Evolutionary conservation across 2,797 vertebrate genomes (phyloP).

Genomic region (Heteromormyrus szaboi): DNA sequence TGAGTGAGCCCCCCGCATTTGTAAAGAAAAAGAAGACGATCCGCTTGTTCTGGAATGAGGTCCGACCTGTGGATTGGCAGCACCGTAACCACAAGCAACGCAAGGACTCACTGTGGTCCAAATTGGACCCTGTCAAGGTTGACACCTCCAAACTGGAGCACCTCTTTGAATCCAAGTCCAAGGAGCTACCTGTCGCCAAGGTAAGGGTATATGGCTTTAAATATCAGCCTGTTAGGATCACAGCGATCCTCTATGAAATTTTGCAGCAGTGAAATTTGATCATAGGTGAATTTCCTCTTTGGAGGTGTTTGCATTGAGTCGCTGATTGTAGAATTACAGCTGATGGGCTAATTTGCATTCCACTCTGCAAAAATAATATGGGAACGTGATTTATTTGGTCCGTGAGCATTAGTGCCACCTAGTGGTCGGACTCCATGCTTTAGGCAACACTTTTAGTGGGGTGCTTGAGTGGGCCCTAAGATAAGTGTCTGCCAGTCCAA

Average conservation of each 20-base stretch:
- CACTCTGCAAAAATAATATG: neutral
- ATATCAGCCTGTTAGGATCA: neutral
- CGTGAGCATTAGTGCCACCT: neutral
- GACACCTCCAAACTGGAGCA: conserved; percentile 94
- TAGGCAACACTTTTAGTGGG: neutral
- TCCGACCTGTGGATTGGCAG: conserved; percentile 87
- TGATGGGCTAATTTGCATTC: neutral
- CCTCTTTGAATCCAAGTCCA: conserved; percentile 96
- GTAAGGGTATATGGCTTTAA: conserved; percentile 52
- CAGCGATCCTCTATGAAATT: neutral
- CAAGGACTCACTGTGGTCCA: conserved; percentile 90
- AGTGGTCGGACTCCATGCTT: neutral
- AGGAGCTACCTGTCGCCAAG: conserved; percentile 93
- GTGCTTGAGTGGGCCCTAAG: neutral
- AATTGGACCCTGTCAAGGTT: conserved; percentile 89
- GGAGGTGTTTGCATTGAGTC: neutral
- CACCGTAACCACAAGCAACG: conserved; percentile 77
- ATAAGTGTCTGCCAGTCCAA: neutral
- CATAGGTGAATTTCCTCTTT: neutral
- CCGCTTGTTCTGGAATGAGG: conserved; percentile 95
- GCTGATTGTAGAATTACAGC: neutral
- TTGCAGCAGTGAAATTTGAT: neutral
- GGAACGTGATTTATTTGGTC: neutral
- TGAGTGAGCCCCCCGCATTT: conserved; percentile 79
- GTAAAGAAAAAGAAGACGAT: conserved; percentile 98